Base-by-base conservation (phyloP, 2,888 invertebrate genomes). In the Trilocha varians region DNA sequence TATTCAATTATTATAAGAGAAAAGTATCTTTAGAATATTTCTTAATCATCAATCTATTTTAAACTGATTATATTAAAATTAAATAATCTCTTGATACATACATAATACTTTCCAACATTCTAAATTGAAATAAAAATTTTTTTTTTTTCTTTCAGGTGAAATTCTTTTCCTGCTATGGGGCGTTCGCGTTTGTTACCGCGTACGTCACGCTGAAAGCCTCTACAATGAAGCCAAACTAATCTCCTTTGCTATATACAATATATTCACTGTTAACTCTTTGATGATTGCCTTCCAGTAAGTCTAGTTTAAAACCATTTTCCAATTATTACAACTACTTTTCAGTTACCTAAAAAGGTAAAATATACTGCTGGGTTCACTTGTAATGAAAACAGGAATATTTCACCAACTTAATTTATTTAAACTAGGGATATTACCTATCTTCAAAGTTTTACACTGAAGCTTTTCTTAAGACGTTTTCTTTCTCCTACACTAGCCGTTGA, bases 251-350 rank as follows among this genome's bases (percentile, higher is more conserved):
- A 96, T 97, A 53, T 97, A 97, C 86, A 97, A 97, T 75, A 97
- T 97, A 61, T 95, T 96, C 55, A 89, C 95, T 43, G 95, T 97
- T 59, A 97, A 97, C 79, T 94, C 93, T 41, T 89, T 95, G 51
- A 96, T 97, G 94, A 93, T 96, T 52, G 93, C 95, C 15, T 92
- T 97, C 65, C 96, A 96, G 97, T 97, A 87, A 92, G 96, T 93
- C 61, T 38, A 38, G 42, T 17, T 4, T 18, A 14, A 13, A 3
- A 34, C 3, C 18, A 13, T 9, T 3, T 18, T 6, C 8, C 8
- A 18, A 6, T 18, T 18, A 8, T 5, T 18, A 18, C 18, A 18
- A 5, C 18, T 18, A 6, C 8, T 18, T 18, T 18, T 18, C 18
- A 6, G 8, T 18, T 18, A 8, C 5, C 8, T 18, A 18, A 18